These are phyloP conservation scores for Micrastur ruficollis DNA, from an alignment of 2,797 vertebrate genomes.

Conservation along the genomic window DNA sequence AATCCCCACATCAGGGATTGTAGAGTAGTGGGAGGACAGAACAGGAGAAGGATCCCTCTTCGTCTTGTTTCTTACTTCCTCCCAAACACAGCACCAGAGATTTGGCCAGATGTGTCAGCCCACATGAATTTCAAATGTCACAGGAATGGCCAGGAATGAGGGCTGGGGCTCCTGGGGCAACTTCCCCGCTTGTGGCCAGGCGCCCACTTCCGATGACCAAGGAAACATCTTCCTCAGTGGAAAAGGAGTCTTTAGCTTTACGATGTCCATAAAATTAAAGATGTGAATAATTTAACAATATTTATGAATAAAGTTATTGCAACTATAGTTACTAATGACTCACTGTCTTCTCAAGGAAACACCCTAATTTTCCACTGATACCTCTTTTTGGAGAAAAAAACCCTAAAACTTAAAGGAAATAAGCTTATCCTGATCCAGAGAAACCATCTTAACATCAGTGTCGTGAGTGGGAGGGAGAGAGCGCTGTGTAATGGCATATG, in stretches of 20 bases:
- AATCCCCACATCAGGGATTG: rapidly evolving
- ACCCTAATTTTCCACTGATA: background rate
- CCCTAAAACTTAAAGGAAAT: background rate
- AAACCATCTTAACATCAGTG: background rate
- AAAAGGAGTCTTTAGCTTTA: background rate
- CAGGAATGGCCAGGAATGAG: background rate
- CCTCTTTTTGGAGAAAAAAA: background rate
- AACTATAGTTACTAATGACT: background rate
- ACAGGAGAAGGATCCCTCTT: background rate
- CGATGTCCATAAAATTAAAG: background rate
- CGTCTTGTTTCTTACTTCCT: background rate
- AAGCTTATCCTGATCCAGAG: background rate
- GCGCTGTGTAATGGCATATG: background rate
- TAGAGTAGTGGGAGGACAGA: background rate
- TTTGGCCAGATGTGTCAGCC: background rate
- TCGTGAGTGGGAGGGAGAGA: background rate
- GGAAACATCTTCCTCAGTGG: background rate
- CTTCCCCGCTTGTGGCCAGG: rapidly evolving
- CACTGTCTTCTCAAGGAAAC: slow-evolving; percentile 32
- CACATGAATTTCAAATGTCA: background rate
- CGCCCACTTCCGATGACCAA: background rate
- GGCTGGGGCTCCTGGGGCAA: background rate
- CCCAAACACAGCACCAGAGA: background rate
- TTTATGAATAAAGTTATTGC: slow-evolving; percentile 5
- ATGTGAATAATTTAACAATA: background rate